Percentiles rank a stretch among this genome's conserved stretches.
Conservation (phyloP, 1,140 invertebrate species). For the Bombus superbus region DNA sequence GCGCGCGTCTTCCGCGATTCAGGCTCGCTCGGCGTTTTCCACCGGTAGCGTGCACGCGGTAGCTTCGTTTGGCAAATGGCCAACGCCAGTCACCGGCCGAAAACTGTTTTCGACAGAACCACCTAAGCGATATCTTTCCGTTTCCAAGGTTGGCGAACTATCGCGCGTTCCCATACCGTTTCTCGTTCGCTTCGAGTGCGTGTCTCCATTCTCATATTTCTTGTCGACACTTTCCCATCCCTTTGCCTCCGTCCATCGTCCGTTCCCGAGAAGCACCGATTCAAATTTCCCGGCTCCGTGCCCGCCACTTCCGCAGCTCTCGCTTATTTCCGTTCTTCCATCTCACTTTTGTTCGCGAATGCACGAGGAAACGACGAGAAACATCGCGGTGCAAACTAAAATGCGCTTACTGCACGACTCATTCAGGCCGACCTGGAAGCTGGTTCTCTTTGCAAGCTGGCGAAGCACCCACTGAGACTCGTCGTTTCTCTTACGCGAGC, state of each 20-base stretch:
- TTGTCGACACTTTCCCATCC: not conserved
- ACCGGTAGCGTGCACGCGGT: not conserved
- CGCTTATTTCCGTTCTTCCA: not conserved
- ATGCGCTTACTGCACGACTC: not conserved
- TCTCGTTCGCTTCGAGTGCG: slow-evolving; percentile 11
- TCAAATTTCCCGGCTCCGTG: not conserved
- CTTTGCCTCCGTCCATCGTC: not conserved
- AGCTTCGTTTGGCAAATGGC: slow-evolving; percentile 75
- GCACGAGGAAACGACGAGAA: not conserved
- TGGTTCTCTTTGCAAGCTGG: not conserved
- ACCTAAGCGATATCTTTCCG: slow-evolving; percentile 72
- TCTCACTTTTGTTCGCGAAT: not conserved
- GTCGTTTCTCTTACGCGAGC: not conserved
- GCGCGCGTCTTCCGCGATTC: slow-evolving; percentile 40
- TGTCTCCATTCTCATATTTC: slow-evolving; percentile 15
- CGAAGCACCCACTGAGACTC: not conserved
- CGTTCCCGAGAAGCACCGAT: not conserved
- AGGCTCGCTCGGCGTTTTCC: not conserved
- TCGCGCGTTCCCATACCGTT: not conserved
- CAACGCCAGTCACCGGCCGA: slow-evolving; percentile 72
- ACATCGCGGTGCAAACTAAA: not conserved
- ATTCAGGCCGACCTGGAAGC: not conserved
- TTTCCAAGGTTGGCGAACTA: slow-evolving; percentile 54
- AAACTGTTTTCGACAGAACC: slow-evolving; percentile 75
- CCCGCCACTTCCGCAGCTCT: not conserved